Base-by-base conservation (phyloP, 2,888 invertebrate genomes). In the Microplitis manilae region DNA sequence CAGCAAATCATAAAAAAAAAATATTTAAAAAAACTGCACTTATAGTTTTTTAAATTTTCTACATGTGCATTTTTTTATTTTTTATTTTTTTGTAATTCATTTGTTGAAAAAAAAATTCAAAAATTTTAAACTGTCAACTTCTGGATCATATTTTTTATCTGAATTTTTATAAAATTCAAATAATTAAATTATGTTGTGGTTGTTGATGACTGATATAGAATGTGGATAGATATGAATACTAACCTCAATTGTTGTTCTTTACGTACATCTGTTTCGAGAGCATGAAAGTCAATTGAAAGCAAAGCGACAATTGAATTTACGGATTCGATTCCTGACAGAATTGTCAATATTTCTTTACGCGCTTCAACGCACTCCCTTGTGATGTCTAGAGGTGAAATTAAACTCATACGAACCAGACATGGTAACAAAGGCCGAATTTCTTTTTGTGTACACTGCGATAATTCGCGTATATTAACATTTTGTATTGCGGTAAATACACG, bases 251-350 rank as follows among this genome's bases (percentile, higher is more conserved):
- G 96, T 86, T 97, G 95, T 89, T 98, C 98, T 88, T 96, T 97
- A 85, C 96, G 96, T 0, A 98, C 94, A 87, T 98, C 98, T 17
- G 94, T 94, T 91, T 98, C 98, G 65, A 98, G 91, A 39, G 95
- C 94, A 87, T 97, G 97, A 88, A 98, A 98, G 90, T 98, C 98
- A 73, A 98, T 97, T 7, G 98, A 97, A 5, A 98, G 91, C 15
- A 98, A 92, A 0, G 97, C 96, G 1, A 98, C 97, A 82, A 98
- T 96, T 75, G 97, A 96, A 90, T 98, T 98, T 0, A 98, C 98
- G 73, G 96, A 93, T 89, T 98, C 98, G 83, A 97, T 96, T 6
- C 97, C 97, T 0, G 97, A 96, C 0, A 98, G 92, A 69, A 97
- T 93, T n/a, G 96, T 96, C 1, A 98, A 91, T 73, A 98, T 95